These are phyloP conservation scores for Heliocidaris erythrogramma DNA, from an alignment of 35 echinoderm and acorn worm species.

Conservation along the genomic window DNA sequence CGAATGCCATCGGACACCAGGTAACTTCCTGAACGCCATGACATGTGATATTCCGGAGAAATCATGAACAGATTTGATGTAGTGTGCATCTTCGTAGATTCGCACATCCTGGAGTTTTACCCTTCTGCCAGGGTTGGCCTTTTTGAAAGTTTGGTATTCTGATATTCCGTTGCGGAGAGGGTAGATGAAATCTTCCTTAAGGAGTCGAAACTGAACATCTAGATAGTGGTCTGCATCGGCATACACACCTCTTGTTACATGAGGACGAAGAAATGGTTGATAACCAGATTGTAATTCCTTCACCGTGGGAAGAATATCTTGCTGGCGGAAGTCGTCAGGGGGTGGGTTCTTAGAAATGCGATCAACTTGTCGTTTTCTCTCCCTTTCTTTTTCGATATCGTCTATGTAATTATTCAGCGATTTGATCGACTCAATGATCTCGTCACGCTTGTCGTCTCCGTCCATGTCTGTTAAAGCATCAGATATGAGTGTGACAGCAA, in stretches of 20 bases:
- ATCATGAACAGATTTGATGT: neutral
- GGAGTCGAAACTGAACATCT: conserved; percentile 69
- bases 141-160: conserved; percentile 44
- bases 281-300: conserved; percentile 30
- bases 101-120: conserved; percentile 54
- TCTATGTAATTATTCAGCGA: neutral
- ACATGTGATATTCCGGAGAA: neutral
- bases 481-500: too few species aligned
- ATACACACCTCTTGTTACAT: conserved; percentile 57
- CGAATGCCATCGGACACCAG: conserved; percentile 57
- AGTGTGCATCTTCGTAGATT: conserved; percentile 53
- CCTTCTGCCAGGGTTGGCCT: neutral
- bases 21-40: conserved; percentile 27
- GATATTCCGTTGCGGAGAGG: conserved; percentile 60
- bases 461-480: neutral
- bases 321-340: too few species aligned
- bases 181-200: too few species aligned
- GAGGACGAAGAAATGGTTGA: conserved; percentile 66
- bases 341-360: too few species aligned
- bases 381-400: conserved; percentile 24
- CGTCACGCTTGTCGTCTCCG: neutral
- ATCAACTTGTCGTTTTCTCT: neutral
- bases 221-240: conserved; percentile 61
- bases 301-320: too few species aligned
- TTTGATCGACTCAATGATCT: neutral